Base-by-base conservation (phyloP, 2,113 vertebrate genomes). In the Heterotis niloticus region DNA sequence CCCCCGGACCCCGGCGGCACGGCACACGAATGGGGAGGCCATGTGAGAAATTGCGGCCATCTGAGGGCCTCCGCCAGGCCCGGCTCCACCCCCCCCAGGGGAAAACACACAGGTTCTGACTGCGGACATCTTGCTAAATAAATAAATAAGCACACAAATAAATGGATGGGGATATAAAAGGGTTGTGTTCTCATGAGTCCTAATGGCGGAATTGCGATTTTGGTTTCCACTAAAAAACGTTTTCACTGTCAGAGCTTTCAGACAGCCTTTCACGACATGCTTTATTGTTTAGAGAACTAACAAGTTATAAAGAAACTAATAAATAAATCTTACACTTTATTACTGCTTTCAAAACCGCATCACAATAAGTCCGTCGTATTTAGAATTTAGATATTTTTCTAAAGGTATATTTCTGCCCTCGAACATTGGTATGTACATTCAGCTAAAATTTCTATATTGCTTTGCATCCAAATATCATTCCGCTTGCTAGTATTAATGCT, bases 21-120 rank as follows among this genome's bases (percentile, higher is more conserved):
- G 18, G 79, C 87, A 84, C 52, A 74, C 56, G 51, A 52, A 74
- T 17, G 23, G 23, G 20, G 64, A 64, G 26, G 57, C 60, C 26
- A 75, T 18, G 57, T 60, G 81, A 90, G 62, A 93, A 91, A 95
- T 94, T 84, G 89, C 84, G 86, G 87, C 89, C 86, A 85, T 90
- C 81, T 76, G 60, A 82, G 83, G 34, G 82, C 92, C 89, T 92
- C 90, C 89, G 86, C 89, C 87, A 86, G 83, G 86, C 85, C 86
- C 89, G 90, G 87, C 34, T 44, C 34, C 34, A 44, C 34, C 34
- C 7, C 85, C 87, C 89, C 84, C 86, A 81, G 82, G 88, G 88
- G 90, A 90, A 88, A 84, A 90, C 85, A 80, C 84, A 23, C 20
- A 86, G 87, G 91, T 90, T 91, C 82, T 80, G 83, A 88, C 68